Evolutionary conservation across 1,140 invertebrate species (phyloP).

Genomic region (Rhyzopertha dominica): DNA sequence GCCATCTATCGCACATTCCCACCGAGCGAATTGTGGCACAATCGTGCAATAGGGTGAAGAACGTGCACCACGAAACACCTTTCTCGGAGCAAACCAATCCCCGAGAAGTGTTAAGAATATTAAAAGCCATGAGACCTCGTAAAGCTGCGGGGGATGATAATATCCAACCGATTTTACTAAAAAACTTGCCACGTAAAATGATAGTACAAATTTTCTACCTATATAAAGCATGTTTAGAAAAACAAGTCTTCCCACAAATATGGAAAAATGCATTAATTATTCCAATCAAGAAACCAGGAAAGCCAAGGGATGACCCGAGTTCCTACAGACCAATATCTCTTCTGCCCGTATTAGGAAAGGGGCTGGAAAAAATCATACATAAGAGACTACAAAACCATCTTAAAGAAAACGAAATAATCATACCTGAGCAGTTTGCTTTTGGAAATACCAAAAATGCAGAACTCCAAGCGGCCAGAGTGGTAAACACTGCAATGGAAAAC

Average conservation of each 20-base stretch:
- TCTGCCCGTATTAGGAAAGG: conserved; percentile 32
- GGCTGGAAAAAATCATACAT: conserved; percentile 32
- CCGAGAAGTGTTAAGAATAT: neutral
- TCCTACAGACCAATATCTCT: conserved; percentile 42
- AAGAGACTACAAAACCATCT: too few species aligned
- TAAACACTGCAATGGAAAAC: conserved; percentile 31
- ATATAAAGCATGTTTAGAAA: conserved; percentile 16
- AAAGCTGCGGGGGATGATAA: conserved; percentile 14
- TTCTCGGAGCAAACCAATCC: too few species aligned
- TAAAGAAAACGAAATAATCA: conserved; percentile 21
- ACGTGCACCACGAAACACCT: too few species aligned
- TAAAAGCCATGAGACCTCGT: neutral
- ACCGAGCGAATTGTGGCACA: too few species aligned
- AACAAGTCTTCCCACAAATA: conserved; percentile 18
- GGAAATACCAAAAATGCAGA: conserved; percentile 34
- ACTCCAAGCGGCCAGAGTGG: conserved; percentile 38
- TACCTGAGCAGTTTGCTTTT: conserved; percentile 43
- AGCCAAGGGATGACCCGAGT: conserved; percentile 16
- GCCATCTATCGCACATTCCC: too few species aligned
- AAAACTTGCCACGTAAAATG: conserved; percentile 19
- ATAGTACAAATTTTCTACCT: conserved; percentile 17
- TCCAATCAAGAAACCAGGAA: conserved; percentile 22
- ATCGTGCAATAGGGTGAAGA: too few species aligned
- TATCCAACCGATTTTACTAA: conserved; percentile 9
- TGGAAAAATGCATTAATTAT: conserved; percentile 27